Conservation (phyloP, 2,113 vertebrate genomes). For the Fregata magnificens region DNA sequence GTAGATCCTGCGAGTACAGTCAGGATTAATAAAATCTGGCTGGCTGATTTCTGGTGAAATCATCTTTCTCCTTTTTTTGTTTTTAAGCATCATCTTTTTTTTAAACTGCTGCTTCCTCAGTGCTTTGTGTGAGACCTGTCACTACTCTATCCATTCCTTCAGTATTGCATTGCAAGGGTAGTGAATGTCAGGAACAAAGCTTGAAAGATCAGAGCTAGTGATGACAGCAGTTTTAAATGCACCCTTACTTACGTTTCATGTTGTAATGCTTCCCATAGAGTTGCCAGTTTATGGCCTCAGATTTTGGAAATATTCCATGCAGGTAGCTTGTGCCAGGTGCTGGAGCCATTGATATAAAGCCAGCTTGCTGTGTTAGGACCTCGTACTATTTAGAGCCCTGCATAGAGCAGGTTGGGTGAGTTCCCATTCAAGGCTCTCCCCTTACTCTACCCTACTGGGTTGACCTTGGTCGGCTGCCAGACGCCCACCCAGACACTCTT, state of each 20-base stretch:
- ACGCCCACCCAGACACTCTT: background rate
- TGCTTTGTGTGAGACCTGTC: background rate
- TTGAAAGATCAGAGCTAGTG: background rate
- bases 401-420: fast-evolving
- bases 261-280: background rate
- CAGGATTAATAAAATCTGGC: background rate
- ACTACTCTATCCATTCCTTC: background rate
- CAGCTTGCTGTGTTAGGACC: background rate
- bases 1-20: background rate
- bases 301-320: background rate
- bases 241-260: background rate
- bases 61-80: background rate
- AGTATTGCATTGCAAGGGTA: background rate
- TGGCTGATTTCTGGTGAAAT: background rate
- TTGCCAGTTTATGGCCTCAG: background rate
- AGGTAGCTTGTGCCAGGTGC: background rate
- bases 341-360: background rate
- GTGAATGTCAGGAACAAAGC: background rate
- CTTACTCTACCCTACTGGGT: fast-evolving
- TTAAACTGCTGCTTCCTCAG: background rate
- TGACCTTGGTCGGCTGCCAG: background rate
- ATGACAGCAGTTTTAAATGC: background rate
- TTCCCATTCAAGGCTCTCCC: fast-evolving
- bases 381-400: background rate
- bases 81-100: background rate